Percentiles rank a stretch among this genome's conserved stretches.
These are phyloP conservation scores for Heliconius aoede DNA, from an alignment of 2,888 invertebrate genomes.

Conservation along the genomic window DNA sequence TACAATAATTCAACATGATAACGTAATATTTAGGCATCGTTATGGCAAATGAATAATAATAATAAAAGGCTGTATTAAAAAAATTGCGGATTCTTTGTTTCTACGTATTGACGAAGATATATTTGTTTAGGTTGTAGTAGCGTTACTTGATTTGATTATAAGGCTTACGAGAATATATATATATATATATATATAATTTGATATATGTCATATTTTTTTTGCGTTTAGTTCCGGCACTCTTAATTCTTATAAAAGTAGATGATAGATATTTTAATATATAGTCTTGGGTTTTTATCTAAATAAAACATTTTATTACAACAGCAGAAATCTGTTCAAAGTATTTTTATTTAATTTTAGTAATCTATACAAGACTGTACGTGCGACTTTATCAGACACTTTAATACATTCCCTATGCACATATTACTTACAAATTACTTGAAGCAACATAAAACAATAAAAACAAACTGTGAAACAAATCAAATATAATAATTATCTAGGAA, in stretches of 20 bases:
- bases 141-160: background rate
- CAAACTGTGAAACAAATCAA: background rate
- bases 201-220: too few relatives aligned
- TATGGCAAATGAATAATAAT: background rate
- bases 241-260: too few relatives aligned
- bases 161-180: too few relatives aligned
- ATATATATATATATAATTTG: too few relatives aligned
- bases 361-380: background rate
- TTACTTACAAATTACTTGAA: background rate
- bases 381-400: background rate
- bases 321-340: background rate
- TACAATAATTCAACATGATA: background rate
- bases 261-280: too few relatives aligned
- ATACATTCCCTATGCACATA: background rate
- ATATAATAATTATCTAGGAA: conserved; percentile 13
- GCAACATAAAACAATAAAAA: background rate
- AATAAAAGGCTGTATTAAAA: background rate
- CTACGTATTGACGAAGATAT: background rate
- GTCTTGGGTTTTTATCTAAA: too few relatives aligned
- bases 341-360: background rate
- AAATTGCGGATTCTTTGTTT: background rate
- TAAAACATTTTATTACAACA: too few relatives aligned
- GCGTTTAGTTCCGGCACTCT: too few relatives aligned
- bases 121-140: background rate
- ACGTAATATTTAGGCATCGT: conserved; percentile 1